Evolutionary conservation across 2,113 vertebrate genomes (phyloP).

Genomic region (Apus apus): DNA sequence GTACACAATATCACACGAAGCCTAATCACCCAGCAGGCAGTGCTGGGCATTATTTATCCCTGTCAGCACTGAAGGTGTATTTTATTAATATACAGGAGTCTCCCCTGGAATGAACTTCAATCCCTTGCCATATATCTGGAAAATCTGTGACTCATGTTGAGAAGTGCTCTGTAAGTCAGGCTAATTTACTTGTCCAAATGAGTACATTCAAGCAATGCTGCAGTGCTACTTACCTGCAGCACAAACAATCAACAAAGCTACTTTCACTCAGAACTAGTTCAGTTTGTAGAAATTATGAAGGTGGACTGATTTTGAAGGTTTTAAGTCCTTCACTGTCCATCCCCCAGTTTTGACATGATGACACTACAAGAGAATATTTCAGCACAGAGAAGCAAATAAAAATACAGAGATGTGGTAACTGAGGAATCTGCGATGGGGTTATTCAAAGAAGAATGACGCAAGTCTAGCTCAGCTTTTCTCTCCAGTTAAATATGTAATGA

Average conservation of each 20-base stretch:
- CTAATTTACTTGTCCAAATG: neutral
- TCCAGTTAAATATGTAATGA: neutral
- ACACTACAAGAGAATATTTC: neutral
- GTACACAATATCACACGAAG: neutral
- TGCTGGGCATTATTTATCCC: neutral
- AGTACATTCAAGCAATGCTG: neutral
- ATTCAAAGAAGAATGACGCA: rapidly evolving
- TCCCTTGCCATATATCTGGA: neutral
- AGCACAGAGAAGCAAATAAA: neutral
- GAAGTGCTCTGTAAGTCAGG: neutral
- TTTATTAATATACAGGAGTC: neutral
- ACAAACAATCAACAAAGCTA: neutral
- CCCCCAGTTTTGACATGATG: neutral
- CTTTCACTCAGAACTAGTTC: neutral
- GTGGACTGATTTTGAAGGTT: neutral
- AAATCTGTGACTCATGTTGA: neutral
- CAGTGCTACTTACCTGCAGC: neutral
- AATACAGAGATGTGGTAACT: neutral
- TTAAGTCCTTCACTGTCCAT: neutral
- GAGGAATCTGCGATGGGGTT: neutral
- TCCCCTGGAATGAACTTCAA: neutral
- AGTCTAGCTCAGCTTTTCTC: neutral
- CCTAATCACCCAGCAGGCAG: neutral
- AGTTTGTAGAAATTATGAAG: neutral
- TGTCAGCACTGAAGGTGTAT: neutral